These are phyloP conservation scores for Apis florea DNA, from an alignment of 1,140 invertebrate genomes.

Conservation along the genomic window DNA sequence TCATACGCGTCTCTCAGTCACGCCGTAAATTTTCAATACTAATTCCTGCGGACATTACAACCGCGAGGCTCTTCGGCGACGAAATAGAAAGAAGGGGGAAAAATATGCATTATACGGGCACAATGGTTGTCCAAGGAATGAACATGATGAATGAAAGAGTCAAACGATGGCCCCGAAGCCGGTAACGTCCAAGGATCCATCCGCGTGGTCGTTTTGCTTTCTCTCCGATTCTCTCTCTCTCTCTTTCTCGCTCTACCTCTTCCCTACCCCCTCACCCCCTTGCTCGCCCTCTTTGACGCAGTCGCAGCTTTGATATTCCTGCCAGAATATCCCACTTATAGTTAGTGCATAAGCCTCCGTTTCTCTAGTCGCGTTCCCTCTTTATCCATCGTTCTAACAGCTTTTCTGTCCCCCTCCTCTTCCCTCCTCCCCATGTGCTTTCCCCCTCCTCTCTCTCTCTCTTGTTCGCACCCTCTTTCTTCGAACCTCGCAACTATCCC, in stretches of 20 bases:
- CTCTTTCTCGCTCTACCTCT: slow-evolving; percentile 36
- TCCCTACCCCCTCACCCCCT: neutral
- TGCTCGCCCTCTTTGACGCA: slow-evolving; percentile 71
- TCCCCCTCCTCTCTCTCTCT: neutral
- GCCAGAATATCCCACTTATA: slow-evolving; percentile 74
- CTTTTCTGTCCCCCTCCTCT: neutral
- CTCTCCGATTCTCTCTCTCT: slow-evolving; percentile 44
- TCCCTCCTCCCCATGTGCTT: neutral
- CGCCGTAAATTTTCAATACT: slow-evolving; percentile 34
- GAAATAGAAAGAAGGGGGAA: slow-evolving; percentile 11
- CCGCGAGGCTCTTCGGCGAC: slow-evolving; percentile 16
- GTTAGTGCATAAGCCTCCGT: slow-evolving; percentile 56
- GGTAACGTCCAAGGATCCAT: slow-evolving; percentile 57
- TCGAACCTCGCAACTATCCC: slow-evolving; percentile 10
- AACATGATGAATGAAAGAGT: slow-evolving; percentile 65
- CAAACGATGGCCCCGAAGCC: slow-evolving; percentile 57
- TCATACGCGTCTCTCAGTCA: slow-evolving; percentile 14
- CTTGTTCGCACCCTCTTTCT: slow-evolving; percentile 15
- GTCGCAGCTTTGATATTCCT: slow-evolving; percentile 75
- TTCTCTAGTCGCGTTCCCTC: slow-evolving; percentile 16
- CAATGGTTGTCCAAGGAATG: slow-evolving; percentile 54
- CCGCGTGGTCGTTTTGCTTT: slow-evolving; percentile 47
- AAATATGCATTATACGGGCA: slow-evolving; percentile 49
- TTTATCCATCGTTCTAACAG: neutral
- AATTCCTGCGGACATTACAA: slow-evolving; percentile 43